Evolutionary conservation across 2,888 invertebrate genomes (phyloP).

Genomic region (Odontomyia ornata): DNA sequence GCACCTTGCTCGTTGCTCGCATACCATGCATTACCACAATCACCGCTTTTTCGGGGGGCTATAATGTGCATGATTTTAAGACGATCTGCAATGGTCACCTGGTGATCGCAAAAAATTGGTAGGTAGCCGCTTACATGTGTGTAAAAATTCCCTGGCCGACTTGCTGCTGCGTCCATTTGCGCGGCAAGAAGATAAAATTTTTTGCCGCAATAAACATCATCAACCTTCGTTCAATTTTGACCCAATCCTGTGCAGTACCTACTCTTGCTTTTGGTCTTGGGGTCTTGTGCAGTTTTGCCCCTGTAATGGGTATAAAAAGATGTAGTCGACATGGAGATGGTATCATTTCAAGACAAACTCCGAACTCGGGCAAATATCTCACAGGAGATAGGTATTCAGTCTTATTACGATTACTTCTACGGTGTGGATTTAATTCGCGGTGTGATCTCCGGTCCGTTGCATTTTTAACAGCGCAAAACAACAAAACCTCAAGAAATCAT

Average conservation of each 20-base stretch:
- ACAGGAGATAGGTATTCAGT: conserved; percentile 29
- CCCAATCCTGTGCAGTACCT: conserved; percentile 40
- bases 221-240: conserved; percentile 35
- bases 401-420: conserved; percentile 6
- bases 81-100: conserved; percentile 25
- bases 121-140: conserved; percentile 6
- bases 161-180: background rate
- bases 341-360: conserved; percentile 48
- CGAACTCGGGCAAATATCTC: conserved; percentile 32
- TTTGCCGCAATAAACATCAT: conserved; percentile 30
- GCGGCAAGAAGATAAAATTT: conserved; percentile 12
- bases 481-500: conserved; percentile 8
- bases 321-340: conserved; percentile 50
- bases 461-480: background rate
- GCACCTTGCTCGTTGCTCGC: conserved; percentile 6
- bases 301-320: conserved; percentile 50
- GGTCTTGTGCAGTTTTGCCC: conserved; percentile 27
- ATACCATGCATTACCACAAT: background rate
- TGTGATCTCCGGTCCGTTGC: conserved; percentile 17
- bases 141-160: background rate
- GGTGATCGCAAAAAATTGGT: conserved; percentile 6
- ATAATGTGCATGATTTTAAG: background rate
- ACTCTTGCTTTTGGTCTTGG: conserved; percentile 22
- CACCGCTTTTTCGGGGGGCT: conserved; percentile 16
- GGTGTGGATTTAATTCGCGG: conserved; percentile 29